Evolutionary conservation across 2,797 vertebrate species (phyloP), one percentile per base, ranked within the genome.

Genomic region (Galaxias olidus): DNA sequence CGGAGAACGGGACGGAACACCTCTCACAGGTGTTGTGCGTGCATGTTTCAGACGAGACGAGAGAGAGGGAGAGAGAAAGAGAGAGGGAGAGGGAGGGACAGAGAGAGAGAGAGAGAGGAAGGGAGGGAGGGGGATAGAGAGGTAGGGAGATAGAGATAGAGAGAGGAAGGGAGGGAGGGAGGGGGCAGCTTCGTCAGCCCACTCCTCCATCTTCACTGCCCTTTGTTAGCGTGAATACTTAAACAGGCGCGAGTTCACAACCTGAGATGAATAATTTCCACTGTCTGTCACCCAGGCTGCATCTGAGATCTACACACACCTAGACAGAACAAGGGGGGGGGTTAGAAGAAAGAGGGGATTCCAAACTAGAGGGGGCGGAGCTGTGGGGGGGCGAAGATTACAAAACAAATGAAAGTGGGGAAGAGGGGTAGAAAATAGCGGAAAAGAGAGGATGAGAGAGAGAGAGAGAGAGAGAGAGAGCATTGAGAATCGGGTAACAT

Each of bases 161-260:
- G 45, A 60, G 45, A 48, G 18, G 11, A 19, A 49, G 57, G 57
- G 57, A 60, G 46, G 63, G 60, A 52, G 43, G 69, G 73, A 65
- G 52, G 44, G 69, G 71, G 69, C 71, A 84, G 86, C 84, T 87
- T 87, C 88, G 91, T 91, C 89, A 90, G 88, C 77, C 87, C 71
- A 62, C 76, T 86, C 73, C 58, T 81, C 76, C 75, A 86, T 88
- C 87, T 89, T 76, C 13, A 49, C 83, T 93, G 91, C 87, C 91
- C 92, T 93, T 93, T 92, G 91, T 93, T 92, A 91, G 88, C 84
- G 73, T 88, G 89, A 90, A 92, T 92, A 84, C 90, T 91, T 90
- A 91, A 93, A 84, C 88, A 91, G 90, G 85, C 86, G 72, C 86
- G 78, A 91, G 82, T 88, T 82, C 82, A 83, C 75, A 87, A 90